phyloP scores from a whole-genome alignment of 2,113 vertebrate species.

The Pachyramphus minor region DNA sequence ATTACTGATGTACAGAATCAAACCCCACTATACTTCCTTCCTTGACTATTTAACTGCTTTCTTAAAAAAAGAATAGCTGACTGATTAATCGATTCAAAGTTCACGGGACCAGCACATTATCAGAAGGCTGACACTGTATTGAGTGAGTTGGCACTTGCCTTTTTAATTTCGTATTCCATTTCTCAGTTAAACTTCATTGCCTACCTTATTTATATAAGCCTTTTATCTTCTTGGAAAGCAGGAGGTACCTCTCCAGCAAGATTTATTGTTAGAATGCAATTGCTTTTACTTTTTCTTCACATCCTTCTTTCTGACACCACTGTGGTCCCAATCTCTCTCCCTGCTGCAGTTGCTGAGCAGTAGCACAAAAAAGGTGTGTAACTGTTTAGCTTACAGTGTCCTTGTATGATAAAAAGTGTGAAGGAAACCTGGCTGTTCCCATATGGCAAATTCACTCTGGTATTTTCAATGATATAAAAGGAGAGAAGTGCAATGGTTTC shows the following conservation, averaged over 20 bases:
- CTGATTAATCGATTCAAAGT: slow-evolving; percentile 49
- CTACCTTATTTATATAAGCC: neutral
- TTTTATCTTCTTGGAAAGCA: neutral
- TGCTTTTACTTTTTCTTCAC: neutral
- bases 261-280: neutral
- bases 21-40: slow-evolving; percentile 3
- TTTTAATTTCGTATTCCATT: neutral
- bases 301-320: neutral
- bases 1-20: slow-evolving; percentile 38
- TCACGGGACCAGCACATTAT: slow-evolving; percentile 27
- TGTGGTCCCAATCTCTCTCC: neutral
- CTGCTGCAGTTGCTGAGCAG: neutral
- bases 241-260: neutral
- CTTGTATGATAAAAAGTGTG: accelerated
- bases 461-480: neutral
- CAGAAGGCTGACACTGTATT: neutral
- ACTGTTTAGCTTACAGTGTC: neutral
- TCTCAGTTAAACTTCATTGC: neutral
- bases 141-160: neutral
- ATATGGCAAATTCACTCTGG: neutral
- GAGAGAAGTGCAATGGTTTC: neutral
- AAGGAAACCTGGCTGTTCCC: neutral
- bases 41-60: neutral
- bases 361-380: neutral
- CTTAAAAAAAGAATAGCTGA: neutral